Percentiles rank a stretch among this genome's conserved stretches.
These are phyloP conservation scores for Uria lomvia DNA, from an alignment of 2,113 vertebrate genomes.

Conservation along the genomic window DNA sequence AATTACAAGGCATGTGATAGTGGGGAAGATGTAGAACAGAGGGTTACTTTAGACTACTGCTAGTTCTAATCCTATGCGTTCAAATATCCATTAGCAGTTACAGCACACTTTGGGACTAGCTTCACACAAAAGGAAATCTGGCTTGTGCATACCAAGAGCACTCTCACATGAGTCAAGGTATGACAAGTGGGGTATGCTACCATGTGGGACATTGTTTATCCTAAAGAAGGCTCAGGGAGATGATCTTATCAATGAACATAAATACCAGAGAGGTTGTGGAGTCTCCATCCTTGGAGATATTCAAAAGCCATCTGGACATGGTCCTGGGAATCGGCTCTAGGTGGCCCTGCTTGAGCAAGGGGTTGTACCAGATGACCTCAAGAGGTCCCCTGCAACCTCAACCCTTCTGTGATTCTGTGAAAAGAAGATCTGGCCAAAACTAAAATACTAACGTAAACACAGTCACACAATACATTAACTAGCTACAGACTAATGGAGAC, in stretches of 20 bases:
- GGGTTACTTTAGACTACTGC: neutral
- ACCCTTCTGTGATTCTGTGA: neutral
- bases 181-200: neutral
- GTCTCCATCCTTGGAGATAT: neutral
- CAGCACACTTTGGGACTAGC: neutral
- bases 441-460: neutral
- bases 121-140: neutral
- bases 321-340: neutral
- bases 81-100: neutral
- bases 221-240: neutral
- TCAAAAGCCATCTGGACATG: neutral
- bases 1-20: neutral
- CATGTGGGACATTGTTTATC: neutral
- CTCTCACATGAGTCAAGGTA: neutral
- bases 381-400: conserved; percentile 1
- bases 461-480: neutral
- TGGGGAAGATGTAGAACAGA: neutral
- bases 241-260: neutral
- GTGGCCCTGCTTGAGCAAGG: neutral
- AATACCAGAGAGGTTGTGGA: neutral
- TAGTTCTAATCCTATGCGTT: neutral
- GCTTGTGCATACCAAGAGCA: neutral
- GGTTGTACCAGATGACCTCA: neutral
- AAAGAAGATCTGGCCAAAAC: conserved; percentile 39
- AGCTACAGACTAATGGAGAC: neutral